phyloP scores from a whole-genome alignment of 1,140 invertebrate genomes.

The Lucilia cuprina region DNA sequence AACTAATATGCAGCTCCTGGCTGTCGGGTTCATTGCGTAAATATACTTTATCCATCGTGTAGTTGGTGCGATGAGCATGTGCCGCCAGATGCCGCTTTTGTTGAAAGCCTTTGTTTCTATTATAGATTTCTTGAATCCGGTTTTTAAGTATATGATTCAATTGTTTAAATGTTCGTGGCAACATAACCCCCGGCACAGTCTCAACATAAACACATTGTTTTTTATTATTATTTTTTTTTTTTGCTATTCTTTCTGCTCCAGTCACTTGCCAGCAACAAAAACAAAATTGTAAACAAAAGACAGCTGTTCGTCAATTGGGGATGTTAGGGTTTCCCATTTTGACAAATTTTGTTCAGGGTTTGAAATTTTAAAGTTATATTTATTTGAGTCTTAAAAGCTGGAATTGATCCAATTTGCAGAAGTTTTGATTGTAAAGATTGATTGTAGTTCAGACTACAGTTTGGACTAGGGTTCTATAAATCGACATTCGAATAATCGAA shows the following conservation, averaged over 20 bases:
- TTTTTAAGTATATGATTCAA: not conserved
- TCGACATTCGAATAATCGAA: no score
- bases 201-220: not conserved
- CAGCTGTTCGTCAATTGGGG: not conserved
- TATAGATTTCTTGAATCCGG: not conserved
- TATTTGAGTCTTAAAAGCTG: no score
- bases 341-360: no score
- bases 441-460: no score
- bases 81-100: not conserved
- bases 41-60: constrained; percentile 65
- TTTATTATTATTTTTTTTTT: not conserved
- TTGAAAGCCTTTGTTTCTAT: not conserved
- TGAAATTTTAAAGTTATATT: no score
- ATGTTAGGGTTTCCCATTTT: no score
- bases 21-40: constrained; percentile 62
- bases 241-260: not conserved
- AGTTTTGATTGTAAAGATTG: no score
- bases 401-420: no score
- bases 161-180: not conserved
- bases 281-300: not conserved
- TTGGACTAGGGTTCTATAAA: no score
- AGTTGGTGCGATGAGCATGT: constrained; percentile 24
- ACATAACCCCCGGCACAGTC: not conserved
- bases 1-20: constrained; percentile 64
- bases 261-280: not conserved